These are phyloP conservation scores for Chloroclystis v-ata DNA, from an alignment of 2,888 invertebrate species.

Conservation along the genomic window DNA sequence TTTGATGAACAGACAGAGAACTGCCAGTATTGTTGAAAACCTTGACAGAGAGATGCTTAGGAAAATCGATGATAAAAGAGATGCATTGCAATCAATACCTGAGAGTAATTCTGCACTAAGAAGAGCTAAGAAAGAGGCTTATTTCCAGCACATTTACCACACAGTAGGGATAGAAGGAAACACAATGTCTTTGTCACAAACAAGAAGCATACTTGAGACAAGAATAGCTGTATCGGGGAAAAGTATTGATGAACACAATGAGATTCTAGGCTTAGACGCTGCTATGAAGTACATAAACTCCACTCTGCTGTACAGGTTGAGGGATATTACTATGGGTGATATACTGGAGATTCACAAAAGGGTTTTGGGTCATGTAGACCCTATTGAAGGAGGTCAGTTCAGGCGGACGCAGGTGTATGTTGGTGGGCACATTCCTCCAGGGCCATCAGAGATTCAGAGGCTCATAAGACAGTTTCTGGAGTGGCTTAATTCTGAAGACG, in stretches of 20 bases:
- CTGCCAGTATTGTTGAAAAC: conserved; percentile 92
- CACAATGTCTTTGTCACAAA: conserved; percentile 95
- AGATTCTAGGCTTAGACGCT: conserved; percentile 94
- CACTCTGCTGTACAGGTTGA: conserved; percentile 87
- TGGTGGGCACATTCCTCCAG: conserved; percentile 95
- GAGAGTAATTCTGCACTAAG: conserved; percentile 87
- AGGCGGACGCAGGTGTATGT: conserved; percentile 95
- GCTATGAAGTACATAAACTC: conserved; percentile 95
- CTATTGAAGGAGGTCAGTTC: conserved; percentile 92
- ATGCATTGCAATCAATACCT: conserved; percentile 88
- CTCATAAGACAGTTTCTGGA: conserved; percentile 93
- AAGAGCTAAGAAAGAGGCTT: conserved; percentile 95
- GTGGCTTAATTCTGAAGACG: conserved; percentile 95
- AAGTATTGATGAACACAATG: conserved; percentile 97
- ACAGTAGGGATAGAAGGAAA: conserved; percentile 99
- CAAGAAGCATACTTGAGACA: conserved; percentile 94
- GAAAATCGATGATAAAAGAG: conserved; percentile 90
- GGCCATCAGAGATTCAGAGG: conserved; percentile 86
- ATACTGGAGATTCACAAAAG: conserved; percentile 94
- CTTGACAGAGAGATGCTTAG: conserved; percentile 88
- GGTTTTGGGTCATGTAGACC: conserved; percentile 96
- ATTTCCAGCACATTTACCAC: conserved; percentile 97
- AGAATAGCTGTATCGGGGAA: conserved; percentile 87
- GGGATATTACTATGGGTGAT: conserved; percentile 88
- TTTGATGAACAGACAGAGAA: conserved; percentile 87